Evolutionary conservation across 2,888 invertebrate species (phyloP).

Genomic region (Caenorhabditis sp.): DNA sequence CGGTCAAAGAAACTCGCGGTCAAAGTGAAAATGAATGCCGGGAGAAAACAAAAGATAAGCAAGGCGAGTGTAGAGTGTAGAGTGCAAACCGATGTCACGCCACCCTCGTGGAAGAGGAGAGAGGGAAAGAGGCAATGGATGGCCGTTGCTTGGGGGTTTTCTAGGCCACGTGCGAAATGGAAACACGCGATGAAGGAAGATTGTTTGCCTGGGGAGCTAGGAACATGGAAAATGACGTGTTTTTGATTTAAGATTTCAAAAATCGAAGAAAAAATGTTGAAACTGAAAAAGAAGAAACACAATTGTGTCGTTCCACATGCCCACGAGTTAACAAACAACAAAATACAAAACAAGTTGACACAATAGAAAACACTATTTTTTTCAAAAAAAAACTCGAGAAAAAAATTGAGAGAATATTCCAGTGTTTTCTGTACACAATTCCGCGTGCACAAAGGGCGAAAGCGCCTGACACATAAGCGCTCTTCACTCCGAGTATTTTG

Average conservation of each 20-base stretch:
- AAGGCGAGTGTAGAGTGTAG: not conserved
- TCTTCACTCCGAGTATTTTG: not conserved
- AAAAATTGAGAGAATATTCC: no score
- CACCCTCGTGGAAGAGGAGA: slow-evolving; percentile 37
- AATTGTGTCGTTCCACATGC: no score
- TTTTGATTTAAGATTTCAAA: not conserved
- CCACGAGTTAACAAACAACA: no score
- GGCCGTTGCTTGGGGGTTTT: slow-evolving; percentile 8
- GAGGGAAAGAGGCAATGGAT: not conserved
- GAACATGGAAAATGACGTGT: slow-evolving; percentile 2
- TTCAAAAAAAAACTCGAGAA: no score
- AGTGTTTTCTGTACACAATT: no score
- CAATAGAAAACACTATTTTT: not conserved
- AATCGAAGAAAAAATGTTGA: not conserved
- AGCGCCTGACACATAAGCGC: not conserved
- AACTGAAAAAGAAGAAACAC: not conserved
- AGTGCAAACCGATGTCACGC: slow-evolving; percentile 62
- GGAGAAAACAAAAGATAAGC: slow-evolving; percentile 56
- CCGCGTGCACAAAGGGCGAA: not conserved
- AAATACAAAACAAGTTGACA: no score
- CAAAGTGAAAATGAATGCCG: slow-evolving; percentile 41
- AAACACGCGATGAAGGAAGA: not conserved
- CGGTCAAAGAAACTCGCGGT: slow-evolving; percentile 19
- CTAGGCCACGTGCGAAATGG: slow-evolving; percentile 25
- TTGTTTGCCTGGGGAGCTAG: not conserved